These are phyloP conservation scores for Dione juno DNA, from an alignment of 2,888 invertebrate species.

Conservation along the genomic window DNA sequence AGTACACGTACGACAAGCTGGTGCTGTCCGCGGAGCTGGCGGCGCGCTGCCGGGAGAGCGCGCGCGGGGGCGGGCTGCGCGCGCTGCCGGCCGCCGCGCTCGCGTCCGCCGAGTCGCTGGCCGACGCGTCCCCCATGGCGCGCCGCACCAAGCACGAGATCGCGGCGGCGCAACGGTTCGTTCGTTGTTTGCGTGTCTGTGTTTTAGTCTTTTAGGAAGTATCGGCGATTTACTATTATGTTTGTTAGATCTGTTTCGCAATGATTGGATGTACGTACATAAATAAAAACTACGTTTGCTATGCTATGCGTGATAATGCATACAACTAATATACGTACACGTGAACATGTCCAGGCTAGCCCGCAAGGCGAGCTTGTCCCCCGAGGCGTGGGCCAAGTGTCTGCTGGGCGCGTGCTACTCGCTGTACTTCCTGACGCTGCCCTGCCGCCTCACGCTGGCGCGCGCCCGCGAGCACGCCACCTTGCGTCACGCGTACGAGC, in stretches of 20 bases:
- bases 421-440: slow-evolving; percentile 97
- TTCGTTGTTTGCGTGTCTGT: neutral
- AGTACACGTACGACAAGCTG: slow-evolving; percentile 85
- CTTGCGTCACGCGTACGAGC: slow-evolving; percentile 91
- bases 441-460: slow-evolving; percentile 90
- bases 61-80: slow-evolving; percentile 60
- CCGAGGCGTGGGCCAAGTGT: slow-evolving; percentile 96
- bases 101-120: slow-evolving; percentile 75
- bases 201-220: no score
- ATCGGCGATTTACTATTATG: no score
- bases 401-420: slow-evolving; percentile 94
- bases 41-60: slow-evolving; percentile 81
- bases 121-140: slow-evolving; percentile 95
- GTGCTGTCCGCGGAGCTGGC: slow-evolving; percentile 85
- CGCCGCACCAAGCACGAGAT: slow-evolving; percentile 97
- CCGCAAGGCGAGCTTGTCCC: slow-evolving; percentile 85
- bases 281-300: no score
- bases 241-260: no score
- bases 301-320: no score
- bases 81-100: slow-evolving; percentile 67
- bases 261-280: no score
- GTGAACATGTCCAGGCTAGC: slow-evolving; percentile 76
- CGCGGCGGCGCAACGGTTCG: slow-evolving; percentile 91
- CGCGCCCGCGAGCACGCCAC: slow-evolving; percentile 90
- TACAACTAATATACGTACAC: no score